Percentiles rank a stretch among this genome's conserved stretches.
phyloP scores from a whole-genome alignment of 2,113 vertebrate species.

The Hippocampus mohnikei region DNA sequence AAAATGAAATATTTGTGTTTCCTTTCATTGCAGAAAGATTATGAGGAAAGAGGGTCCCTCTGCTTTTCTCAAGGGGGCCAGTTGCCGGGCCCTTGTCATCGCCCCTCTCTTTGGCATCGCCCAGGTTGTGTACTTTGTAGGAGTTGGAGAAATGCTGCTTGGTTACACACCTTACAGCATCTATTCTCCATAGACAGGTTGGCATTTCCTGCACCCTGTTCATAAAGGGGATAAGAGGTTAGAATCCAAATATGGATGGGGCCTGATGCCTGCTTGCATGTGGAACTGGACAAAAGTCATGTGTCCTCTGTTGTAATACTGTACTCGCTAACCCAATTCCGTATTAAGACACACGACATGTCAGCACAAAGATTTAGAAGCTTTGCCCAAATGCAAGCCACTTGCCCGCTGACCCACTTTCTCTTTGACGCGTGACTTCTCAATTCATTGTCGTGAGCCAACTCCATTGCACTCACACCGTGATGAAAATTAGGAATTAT shows the following conservation, averaged over 20 bases:
- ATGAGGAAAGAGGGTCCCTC: conserved; percentile 75
- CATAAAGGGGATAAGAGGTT: neutral
- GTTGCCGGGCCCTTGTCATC: conserved; percentile 77
- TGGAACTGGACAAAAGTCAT: conserved; percentile 15
- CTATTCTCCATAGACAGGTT: conserved; percentile 59
- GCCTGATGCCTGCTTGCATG: neutral
- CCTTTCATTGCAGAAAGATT: conserved; percentile 70
- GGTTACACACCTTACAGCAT: conserved; percentile 69
- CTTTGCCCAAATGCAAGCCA: conserved; percentile 12
- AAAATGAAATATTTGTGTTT: neutral
- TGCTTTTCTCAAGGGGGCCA: conserved; percentile 77
- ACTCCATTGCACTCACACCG: neutral
- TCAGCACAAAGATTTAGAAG: conserved; percentile 18
- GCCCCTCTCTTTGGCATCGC: conserved; percentile 82
- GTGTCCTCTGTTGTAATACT: conserved; percentile 43
- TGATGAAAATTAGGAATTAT: neutral
- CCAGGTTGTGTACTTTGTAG: conserved; percentile 78
- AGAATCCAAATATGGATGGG: neutral
- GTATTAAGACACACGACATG: neutral
- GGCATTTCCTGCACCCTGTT: neutral
- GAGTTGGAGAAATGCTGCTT: conserved; percentile 77
- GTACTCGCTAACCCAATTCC: neutral
- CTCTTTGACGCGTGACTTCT: conserved; percentile 6
- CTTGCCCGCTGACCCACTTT: conserved; percentile 5
- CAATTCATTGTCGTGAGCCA: conserved; percentile 3